Base-by-base conservation (phyloP, 2,113 vertebrate genomes). In the Mesitornis unicolor region DNA sequence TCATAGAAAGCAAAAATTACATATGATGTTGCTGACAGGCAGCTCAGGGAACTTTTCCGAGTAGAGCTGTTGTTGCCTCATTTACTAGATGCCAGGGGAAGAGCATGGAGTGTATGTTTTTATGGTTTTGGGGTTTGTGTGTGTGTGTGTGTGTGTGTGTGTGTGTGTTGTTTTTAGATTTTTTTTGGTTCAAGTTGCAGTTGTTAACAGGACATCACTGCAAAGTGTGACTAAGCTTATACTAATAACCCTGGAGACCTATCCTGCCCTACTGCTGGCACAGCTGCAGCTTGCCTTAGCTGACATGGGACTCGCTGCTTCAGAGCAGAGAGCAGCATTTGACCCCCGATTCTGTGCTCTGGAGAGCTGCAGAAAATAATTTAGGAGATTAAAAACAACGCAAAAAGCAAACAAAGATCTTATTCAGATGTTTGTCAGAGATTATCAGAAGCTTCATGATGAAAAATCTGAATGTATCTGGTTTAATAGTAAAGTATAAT, bases 391-490 rank as follows among this genome's bases (percentile, higher is more conserved):
- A 69, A 73, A 93, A 83, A 88, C 76, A 93, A 92, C 92, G 64
- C 92, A 50, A 40, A 87, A 84, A 85, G 77, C 87, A 79, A 77
- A 94, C 90, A 94, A 96, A 96, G 93, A 74, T 83, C 85, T 92
- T 84, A 93, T 84, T 96, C 87, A 95, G 50, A 43, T 88, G 48
- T 90, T 93, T 94, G 67, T 90, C 74, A 95, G 95, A 92, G 94
- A 84, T 89, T 91, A 60, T 65, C 42, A 89, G 82, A 96, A 96
- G 95, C 89, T 93, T 95, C 91, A 35, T 31, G 57, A 84, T 96
- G 94, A 95, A 90, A 93, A 93, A 82, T 93, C 90, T 95, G 89
- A 96, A 95, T 89, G 84, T 86, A 87, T 94, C 91, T 93, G 86
- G 89, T 97, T 97, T 96, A 95, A 95, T 89, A 94, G 91, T 69